Base-by-base conservation (phyloP, 2,113 vertebrate genomes). In the Pseudolaguvia tuberculata region DNA sequence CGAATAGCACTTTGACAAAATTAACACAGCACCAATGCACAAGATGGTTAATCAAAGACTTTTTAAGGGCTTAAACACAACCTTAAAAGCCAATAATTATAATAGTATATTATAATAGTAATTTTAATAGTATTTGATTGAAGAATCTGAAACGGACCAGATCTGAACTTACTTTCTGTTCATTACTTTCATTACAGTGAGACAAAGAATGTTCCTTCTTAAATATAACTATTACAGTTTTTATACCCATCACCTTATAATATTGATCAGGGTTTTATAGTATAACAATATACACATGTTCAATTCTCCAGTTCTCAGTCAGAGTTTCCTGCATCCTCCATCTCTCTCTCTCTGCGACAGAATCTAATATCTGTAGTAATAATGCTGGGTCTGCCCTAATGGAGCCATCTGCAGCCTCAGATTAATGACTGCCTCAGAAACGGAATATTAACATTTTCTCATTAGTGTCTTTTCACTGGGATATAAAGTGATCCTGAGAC, bases 321-420 rank as follows among this genome's bases (percentile, higher is more conserved):
- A 86, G 88, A 84, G 84, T 84, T 71, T 57, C 27, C 35, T 45
- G 58, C 50, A 29, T 50, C 39, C 83, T 85, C 77, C 25, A 70
- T 80, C 81, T 84, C 83, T 85, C 77, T 21, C 67, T 80, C 81
- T 84, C 85, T 77, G 79, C 77, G 77, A 85, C 84, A 86, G 86
- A 85, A 85, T 87, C 81, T 88, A 88, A 90, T 90, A 86, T 87
- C 76, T 80, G 80, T 80, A 83, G 84, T 88, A 86, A 89, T 90
- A 88, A 90, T 83, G 76, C 83, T 23, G 84, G 85, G 87, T 90
- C 77, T 85, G 83, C 81, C 84, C 76, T 88, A 90, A 90, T 90
- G 86, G 88, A 88, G 83, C 82, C 23, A 65, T 82, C 73, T 48
- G 48, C 62, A 55, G 82, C 81, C 80, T 83, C 81, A 87, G 88